Evolutionary conservation across 2,888 invertebrate genomes (phyloP).

Genomic region (Acleris sparsana): DNA sequence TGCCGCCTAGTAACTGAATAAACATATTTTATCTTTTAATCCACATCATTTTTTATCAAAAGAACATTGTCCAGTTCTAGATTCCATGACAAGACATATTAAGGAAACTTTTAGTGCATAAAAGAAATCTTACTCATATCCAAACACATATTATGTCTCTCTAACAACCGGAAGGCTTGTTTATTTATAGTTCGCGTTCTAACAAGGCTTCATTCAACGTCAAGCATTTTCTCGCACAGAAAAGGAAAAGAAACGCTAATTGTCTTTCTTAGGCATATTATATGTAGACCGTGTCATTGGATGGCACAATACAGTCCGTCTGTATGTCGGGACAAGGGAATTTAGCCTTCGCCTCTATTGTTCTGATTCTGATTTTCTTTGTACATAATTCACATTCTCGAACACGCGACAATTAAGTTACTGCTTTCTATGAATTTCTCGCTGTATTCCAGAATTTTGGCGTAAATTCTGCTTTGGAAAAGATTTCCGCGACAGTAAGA

Average conservation of each 20-base stretch:
- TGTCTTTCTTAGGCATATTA: slow-evolving; percentile 16
- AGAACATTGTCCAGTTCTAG: too few relatives aligned
- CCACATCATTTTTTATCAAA: too few relatives aligned
- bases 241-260: slow-evolving; percentile 24
- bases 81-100: too few relatives aligned
- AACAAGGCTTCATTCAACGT: slow-evolving; percentile 2
- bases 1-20: too few relatives aligned
- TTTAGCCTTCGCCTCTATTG: slow-evolving; percentile 14
- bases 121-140: too few relatives aligned
- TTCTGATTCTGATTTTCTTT: slow-evolving; percentile 18
- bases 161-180: background rate
- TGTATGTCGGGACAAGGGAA: slow-evolving; percentile 10
- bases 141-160: too few relatives aligned
- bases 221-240: slow-evolving; percentile 13
- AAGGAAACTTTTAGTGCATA: too few relatives aligned
- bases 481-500: background rate
- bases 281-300: slow-evolving; percentile 27
- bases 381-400: slow-evolving; percentile 1
- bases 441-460: slow-evolving; percentile 1
- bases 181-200: background rate
- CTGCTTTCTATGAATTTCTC: slow-evolving; percentile 10
- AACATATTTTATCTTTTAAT: too few relatives aligned
- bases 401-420: background rate
- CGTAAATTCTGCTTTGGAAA: background rate
- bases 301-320: slow-evolving; percentile 8